These are phyloP conservation scores for Limnephilus auricula DNA, from an alignment of 2,888 invertebrate genomes.

Conservation along the genomic window DNA sequence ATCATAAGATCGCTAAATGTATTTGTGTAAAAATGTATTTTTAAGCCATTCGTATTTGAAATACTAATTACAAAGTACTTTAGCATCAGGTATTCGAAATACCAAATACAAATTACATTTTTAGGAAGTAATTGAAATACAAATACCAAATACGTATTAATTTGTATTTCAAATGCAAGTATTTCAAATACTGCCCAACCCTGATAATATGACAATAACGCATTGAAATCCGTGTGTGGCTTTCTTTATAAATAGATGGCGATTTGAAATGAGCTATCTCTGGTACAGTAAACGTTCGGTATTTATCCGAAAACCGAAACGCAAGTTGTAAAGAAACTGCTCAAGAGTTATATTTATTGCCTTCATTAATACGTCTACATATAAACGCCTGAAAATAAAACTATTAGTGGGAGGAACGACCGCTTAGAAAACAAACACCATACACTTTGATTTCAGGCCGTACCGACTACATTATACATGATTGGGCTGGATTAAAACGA, in stretches of 20 bases:
- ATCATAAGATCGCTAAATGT: too few relatives aligned
- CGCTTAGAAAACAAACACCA: neutral
- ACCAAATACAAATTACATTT: too few relatives aligned
- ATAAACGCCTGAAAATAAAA: constrained; percentile 23
- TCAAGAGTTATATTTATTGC: constrained; percentile 21
- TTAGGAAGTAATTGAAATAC: too few relatives aligned
- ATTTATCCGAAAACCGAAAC: neutral
- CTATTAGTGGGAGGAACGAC: neutral
- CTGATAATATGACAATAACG: neutral
- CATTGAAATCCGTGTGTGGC: neutral
- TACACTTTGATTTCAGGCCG: neutral
- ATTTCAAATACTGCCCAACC: too few relatives aligned
- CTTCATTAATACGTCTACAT: constrained; percentile 27
- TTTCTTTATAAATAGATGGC: neutral
- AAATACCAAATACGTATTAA: too few relatives aligned
- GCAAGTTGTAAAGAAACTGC: constrained; percentile 4
- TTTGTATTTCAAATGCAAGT: too few relatives aligned
- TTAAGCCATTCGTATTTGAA: too few relatives aligned
- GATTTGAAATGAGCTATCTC: neutral
- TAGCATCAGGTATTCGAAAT: too few relatives aligned
- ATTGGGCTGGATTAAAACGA: too few relatives aligned
- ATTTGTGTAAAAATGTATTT: too few relatives aligned
- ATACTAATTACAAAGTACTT: too few relatives aligned
- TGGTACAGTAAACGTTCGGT: neutral
- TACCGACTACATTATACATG: too few relatives aligned